These are phyloP conservation scores for Drosophila serrata DNA, from an alignment of 1,140 invertebrate genomes.

Conservation along the genomic window DNA sequence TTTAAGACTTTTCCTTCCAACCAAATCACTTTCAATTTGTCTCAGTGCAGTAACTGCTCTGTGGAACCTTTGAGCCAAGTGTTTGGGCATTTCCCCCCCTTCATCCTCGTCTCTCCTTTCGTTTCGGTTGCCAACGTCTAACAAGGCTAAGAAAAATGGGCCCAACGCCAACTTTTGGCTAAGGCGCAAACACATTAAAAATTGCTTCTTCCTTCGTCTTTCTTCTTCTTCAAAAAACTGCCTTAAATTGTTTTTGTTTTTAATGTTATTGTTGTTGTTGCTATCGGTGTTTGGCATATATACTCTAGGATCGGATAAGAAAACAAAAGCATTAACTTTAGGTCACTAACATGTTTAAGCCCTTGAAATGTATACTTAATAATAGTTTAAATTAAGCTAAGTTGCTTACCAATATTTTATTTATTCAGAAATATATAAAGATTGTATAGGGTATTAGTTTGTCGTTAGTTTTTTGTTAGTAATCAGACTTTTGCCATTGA, in stretches of 20 bases:
- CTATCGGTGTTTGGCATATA: conserved; percentile 28
- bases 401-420: neutral
- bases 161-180: conserved; percentile 81
- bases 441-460: conserved; percentile 17
- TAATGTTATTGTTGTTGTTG: conserved; percentile 17
- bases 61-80: conserved; percentile 75
- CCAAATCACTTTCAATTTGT: neutral
- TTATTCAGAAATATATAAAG: too few species aligned
- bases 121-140: conserved; percentile 58
- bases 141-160: conserved; percentile 84
- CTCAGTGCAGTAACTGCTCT: conserved; percentile 11
- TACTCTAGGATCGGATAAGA: conserved; percentile 10
- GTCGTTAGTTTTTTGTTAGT: conserved; percentile 6
- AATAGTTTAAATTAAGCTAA: too few species aligned
- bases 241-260: conserved; percentile 27
- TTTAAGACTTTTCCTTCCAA: neutral
- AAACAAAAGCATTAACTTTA: neutral
- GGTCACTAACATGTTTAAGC: too few species aligned
- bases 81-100: conserved; percentile 44
- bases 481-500: conserved; percentile 8
- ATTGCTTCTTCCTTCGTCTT: conserved; percentile 55
- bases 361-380: too few species aligned
- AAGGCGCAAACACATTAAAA: conserved; percentile 83
- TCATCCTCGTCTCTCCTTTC: neutral
- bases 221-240: conserved; percentile 25